phyloP scores from a whole-genome alignment of 2,113 vertebrate species.

The Polyodon spathula region DNA sequence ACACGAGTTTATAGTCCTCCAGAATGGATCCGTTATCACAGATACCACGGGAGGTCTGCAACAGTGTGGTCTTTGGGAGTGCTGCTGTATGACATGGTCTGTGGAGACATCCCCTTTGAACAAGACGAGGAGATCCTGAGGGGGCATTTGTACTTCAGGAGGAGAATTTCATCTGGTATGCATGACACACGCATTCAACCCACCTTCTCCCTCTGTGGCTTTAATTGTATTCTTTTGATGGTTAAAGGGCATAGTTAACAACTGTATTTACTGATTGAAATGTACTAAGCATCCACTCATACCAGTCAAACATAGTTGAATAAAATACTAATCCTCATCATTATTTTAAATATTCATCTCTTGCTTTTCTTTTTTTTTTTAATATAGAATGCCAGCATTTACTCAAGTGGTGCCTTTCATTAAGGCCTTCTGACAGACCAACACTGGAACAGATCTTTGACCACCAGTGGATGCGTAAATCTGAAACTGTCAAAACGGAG shows the following conservation, averaged over 20 bases:
- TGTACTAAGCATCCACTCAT: too few relatives aligned
- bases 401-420: constrained; percentile 91
- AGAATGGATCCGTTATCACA: constrained; percentile 91
- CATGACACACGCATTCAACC: background rate
- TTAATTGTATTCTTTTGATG: too few relatives aligned
- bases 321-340: background rate
- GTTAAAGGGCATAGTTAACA: too few relatives aligned
- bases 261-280: too few relatives aligned
- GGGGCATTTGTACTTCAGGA: constrained; percentile 80
- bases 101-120: constrained; percentile 95
- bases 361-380: rapidly evolving
- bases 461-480: constrained; percentile 84
- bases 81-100: constrained; percentile 93
- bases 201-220: background rate
- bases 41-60: constrained; percentile 90
- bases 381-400: constrained; percentile 91
- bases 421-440: constrained; percentile 88
- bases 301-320: too few relatives aligned
- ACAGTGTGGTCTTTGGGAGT: constrained; percentile 95
- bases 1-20: constrained; percentile 94
- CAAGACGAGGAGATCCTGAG: constrained; percentile 91
- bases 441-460: constrained; percentile 91
- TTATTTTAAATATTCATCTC: background rate
- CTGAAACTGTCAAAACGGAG: constrained; percentile 62
- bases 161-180: constrained; percentile 81